Percentiles rank a stretch among this genome's conserved stretches.
These are phyloP conservation scores for Ecliptopera silaceata DNA, from an alignment of 2,888 invertebrate species.

Conservation along the genomic window DNA sequence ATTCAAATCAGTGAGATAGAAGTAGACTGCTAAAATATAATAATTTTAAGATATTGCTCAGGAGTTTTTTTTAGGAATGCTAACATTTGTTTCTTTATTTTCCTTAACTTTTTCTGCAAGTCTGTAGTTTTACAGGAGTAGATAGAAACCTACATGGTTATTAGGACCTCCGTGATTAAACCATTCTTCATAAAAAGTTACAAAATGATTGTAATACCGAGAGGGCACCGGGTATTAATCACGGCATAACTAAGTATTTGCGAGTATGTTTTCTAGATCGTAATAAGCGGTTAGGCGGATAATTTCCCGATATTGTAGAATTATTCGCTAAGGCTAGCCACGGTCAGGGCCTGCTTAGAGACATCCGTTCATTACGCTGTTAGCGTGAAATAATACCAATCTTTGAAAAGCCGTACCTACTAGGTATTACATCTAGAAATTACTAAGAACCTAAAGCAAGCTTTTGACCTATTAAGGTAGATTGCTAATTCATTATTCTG, in stretches of 20 bases:
- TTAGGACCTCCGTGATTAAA: constrained; percentile 14
- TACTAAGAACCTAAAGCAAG: background rate
- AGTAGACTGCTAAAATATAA: no score
- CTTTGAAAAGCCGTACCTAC: constrained; percentile 31
- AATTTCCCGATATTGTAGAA: constrained; percentile 25
- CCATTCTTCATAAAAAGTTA: constrained; percentile 12
- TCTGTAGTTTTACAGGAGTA: background rate
- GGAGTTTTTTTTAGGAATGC: no score
- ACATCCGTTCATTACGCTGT: constrained; percentile 37
- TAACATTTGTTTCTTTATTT: no score
- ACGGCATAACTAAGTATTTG: constrained; percentile 22
- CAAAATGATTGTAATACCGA: constrained; percentile 17
- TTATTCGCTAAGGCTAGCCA: constrained; percentile 11
- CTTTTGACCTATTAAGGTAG: constrained; percentile 1
- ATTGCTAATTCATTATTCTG: no score
- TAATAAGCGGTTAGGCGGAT: constrained; percentile 27
- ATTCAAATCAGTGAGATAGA: no score
- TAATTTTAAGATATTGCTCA: no score
- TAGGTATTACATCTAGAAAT: constrained; percentile 11
- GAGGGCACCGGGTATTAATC: constrained; percentile 19
- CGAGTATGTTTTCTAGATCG: constrained; percentile 20
- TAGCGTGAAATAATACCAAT: constrained; percentile 36
- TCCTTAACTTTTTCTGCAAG: no score
- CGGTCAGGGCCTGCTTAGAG: constrained; percentile 26
- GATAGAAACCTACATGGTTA: constrained; percentile 2